Evolutionary conservation across 2,888 invertebrate genomes (phyloP), one percentile per base, ranked within the genome.

Genomic region (Platycheirus rosarum): DNA sequence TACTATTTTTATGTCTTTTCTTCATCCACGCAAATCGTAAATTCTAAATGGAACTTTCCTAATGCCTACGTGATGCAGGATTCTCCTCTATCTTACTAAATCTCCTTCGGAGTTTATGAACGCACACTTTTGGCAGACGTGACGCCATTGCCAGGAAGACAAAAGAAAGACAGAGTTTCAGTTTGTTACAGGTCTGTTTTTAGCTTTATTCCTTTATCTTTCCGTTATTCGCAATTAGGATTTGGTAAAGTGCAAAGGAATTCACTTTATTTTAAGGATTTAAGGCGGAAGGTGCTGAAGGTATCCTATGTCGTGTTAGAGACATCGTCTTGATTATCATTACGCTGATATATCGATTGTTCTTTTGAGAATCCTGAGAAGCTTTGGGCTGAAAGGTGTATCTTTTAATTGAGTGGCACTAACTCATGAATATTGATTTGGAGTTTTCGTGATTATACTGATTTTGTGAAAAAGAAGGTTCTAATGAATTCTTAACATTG

Each of bases 171-270:
- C 42, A 60, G 71, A 53, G 49, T 63, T 73, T 73, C 26, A 51
- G 68, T 26, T 63, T 40, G 35, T 40, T 23, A n/a, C n/a, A n/a
- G 14, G 51, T 49, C 20, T 46, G 9, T 49, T 51, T 55, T 55
- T 20, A 55, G 46, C 62, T 63, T 60, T 14, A 35, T 66, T 51
- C 51, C 35, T 73, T 74, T 68, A 79, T 74, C 78, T 73, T 62
- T 55, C 26, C 46, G 51, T 66, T 78, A 68, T 78, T 73, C 69
- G 79, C 74, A 79, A 79, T 79, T 79, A 74, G 74, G 74, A 69
- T 79, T 79, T 79, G 74, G 48, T 68, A 74, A 69, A 74, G 53
- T 74, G 69, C 79, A 79, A 79, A 74, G 68, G 68, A 74, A 79
- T 74, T 79, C 75, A 79, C 60, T 79, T 69, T 69, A 63, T 57